Conservation (phyloP, 2,113 vertebrate species). For the Polyodon spathula region DNA sequence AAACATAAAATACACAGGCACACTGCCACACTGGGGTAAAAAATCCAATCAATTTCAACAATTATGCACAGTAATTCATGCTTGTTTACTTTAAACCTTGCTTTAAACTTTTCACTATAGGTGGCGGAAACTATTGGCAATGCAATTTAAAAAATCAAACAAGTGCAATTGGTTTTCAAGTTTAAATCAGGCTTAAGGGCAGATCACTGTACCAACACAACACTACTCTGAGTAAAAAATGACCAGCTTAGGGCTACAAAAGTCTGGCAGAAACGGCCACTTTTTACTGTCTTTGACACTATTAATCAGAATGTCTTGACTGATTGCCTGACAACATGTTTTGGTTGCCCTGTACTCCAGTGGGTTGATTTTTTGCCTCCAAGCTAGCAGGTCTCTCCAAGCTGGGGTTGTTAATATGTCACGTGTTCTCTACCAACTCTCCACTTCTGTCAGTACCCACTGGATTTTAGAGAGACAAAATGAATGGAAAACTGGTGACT, state of each 20-base stretch:
- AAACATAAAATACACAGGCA: no score
- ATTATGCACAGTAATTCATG: no score
- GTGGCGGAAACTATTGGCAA: no score
- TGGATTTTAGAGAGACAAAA: no score
- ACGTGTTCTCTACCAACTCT: no score
- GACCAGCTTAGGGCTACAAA: not conserved
- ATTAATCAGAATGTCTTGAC: slow-evolving; percentile 1
- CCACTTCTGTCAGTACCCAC: no score
- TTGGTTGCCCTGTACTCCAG: not conserved
- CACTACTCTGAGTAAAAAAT: not conserved
- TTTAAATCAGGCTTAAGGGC: not conserved
- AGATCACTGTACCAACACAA: not conserved
- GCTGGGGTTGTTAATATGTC: not conserved
- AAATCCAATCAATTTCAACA: no score
- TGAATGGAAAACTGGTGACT: no score
- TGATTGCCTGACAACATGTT: not conserved
- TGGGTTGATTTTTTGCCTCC: not conserved
- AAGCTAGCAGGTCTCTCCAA: not conserved
- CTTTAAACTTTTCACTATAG: no score
- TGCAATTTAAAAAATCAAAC: no score
- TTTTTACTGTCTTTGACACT: not conserved
- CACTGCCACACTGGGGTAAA: no score
- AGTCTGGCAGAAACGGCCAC: not conserved
- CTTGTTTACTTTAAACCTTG: no score
- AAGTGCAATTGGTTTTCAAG: not conserved